Evolutionary conservation across 2,113 vertebrate species (phyloP).

Genomic region (Chlorodrepanis virens): DNA sequence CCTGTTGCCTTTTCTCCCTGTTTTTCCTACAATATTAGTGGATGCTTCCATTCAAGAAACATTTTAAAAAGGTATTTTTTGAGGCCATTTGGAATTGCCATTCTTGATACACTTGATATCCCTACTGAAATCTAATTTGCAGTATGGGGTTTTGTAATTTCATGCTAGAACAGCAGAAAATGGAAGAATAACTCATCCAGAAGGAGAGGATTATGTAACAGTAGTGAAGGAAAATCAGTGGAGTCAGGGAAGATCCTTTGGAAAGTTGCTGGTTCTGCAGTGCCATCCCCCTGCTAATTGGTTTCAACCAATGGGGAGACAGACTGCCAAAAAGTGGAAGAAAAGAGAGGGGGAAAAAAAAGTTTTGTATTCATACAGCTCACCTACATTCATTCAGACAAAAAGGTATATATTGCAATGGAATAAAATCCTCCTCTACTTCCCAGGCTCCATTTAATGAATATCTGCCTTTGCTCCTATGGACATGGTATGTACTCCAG

Average conservation of each 20-base stretch:
- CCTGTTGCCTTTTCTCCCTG: neutral
- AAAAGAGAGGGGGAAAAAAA: neutral
- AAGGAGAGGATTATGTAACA: conserved; percentile 43
- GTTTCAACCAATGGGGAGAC: conserved; percentile 3
- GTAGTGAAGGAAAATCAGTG: conserved; percentile 19
- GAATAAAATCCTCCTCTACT: neutral
- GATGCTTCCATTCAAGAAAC: neutral
- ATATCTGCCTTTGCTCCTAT: neutral
- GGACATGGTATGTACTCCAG: neutral
- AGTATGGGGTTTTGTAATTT: conserved; percentile 63
- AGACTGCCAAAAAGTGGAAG: neutral
- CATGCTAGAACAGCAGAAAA: conserved; percentile 72
- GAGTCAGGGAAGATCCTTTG: conserved; percentile 17
- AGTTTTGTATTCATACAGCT: neutral
- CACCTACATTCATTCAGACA: conserved; percentile 2
- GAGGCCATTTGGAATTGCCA: conserved; percentile 7
- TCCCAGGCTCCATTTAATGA: neutral
- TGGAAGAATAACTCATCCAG: conserved; percentile 60
- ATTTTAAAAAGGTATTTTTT: neutral
- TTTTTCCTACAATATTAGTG: neutral
- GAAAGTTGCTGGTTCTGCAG: conserved; percentile 24
- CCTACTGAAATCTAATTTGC: conserved; percentile 58
- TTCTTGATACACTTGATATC: conserved; percentile 49
- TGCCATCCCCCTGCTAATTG: neutral
- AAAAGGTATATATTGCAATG: neutral